phyloP scores from a whole-genome alignment of 2,888 invertebrate genomes.

The Orchestes rusci region DNA sequence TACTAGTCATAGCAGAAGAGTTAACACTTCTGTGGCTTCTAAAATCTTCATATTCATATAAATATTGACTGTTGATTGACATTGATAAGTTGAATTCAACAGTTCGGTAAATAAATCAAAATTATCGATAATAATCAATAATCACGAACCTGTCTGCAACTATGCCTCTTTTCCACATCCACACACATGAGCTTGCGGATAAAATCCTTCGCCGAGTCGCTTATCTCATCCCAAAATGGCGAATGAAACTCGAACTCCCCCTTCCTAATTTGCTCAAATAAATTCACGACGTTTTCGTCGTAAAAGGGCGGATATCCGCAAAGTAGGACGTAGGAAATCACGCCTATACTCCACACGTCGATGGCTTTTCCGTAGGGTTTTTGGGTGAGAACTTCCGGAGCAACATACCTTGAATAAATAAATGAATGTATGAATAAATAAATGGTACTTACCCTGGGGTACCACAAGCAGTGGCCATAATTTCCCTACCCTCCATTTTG shows the following conservation, averaged over 20 bases:
- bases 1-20: no score
- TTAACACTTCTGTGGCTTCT: no score
- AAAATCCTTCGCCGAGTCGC: constrained; percentile 98
- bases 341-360: constrained; percentile 99
- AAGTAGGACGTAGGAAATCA: constrained; percentile 95
- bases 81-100: no score
- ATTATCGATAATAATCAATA: neutral
- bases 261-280: constrained; percentile 97
- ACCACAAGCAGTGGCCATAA: constrained; percentile 99
- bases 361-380: constrained; percentile 99
- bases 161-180: constrained; percentile 77
- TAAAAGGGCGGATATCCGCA: constrained; percentile 99
- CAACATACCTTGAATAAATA: no score
- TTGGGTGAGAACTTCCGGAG: constrained; percentile 73
- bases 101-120: neutral
- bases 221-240: constrained; percentile 99
- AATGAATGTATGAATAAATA: no score
- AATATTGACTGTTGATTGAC: no score
- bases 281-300: constrained; percentile 97
- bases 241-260: constrained; percentile 99
- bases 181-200: constrained; percentile 97
- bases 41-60: no score
- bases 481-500: constrained; percentile 97
- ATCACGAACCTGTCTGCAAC: constrained; percentile 8
- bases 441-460: constrained; percentile 99